Evolutionary conservation across 2,888 invertebrate species (phyloP).

Genomic region (Nipponacmea schrenckii): DNA sequence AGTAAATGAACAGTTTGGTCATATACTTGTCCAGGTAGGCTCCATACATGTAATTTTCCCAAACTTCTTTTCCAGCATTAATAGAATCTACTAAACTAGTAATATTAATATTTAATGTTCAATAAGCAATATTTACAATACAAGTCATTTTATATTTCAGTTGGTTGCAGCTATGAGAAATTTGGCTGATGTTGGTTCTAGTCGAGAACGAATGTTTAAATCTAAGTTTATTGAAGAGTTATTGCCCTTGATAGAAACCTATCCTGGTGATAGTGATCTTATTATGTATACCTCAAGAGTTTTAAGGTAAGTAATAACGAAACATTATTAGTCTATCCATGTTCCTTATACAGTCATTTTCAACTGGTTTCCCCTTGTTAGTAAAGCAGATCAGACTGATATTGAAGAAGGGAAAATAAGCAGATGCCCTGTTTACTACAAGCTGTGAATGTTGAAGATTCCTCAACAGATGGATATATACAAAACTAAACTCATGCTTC

Average conservation of each 20-base stretch:
- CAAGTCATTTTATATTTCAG: slow-evolving; percentile 72
- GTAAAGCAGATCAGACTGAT: no score
- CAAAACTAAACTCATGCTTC: no score
- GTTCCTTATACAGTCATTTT: no score
- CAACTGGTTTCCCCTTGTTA: no score
- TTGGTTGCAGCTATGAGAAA: slow-evolving; percentile 84
- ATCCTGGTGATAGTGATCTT: slow-evolving; percentile 75
- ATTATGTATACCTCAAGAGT: slow-evolving; percentile 67
- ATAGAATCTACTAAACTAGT: neutral
- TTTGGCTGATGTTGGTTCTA: slow-evolving; percentile 75
- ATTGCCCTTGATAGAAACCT: slow-evolving; percentile 76
- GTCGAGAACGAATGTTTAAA: slow-evolving; percentile 73
- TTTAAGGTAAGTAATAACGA: slow-evolving; percentile 62
- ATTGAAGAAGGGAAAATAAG: no score
- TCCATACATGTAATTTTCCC: neutral
- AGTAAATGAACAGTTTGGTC: slow-evolving; percentile 55
- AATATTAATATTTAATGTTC: neutral
- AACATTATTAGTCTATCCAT: no score
- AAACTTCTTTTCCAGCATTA: neutral
- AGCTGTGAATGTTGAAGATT: no score
- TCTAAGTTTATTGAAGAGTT: slow-evolving; percentile 79
- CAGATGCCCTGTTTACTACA: no score
- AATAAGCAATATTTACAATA: neutral
- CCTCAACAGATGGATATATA: no score
- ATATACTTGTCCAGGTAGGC: slow-evolving; percentile 63